Evolutionary conservation across 2,797 vertebrate species (phyloP).

Genomic region (Myripristis jacobus): DNA sequence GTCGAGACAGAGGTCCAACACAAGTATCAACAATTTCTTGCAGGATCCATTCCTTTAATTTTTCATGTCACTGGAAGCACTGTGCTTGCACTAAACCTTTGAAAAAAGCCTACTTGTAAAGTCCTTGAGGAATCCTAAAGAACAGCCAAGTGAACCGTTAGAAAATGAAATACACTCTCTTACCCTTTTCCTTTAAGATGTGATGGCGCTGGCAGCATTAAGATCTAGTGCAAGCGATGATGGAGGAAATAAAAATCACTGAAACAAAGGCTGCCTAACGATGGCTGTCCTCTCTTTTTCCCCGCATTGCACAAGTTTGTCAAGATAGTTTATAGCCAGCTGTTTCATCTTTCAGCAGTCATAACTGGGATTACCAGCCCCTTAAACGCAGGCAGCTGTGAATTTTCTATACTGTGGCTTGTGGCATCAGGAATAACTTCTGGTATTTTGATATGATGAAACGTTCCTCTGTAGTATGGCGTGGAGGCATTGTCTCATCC

Average conservation of each 20-base stretch:
- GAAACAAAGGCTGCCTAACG: conserved; percentile 62
- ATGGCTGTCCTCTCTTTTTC: conserved; percentile 39
- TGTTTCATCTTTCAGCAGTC: conserved; percentile 79
- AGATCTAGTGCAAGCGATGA: conserved; percentile 66
- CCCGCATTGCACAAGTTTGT: conserved; percentile 62
- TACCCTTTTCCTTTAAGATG: conserved; percentile 55
- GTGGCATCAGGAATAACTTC: conserved; percentile 68
- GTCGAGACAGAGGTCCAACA: conserved; percentile 38
- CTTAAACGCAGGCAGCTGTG: conserved; percentile 76
- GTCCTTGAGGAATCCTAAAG: conserved; percentile 71
- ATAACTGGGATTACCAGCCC: conserved; percentile 77
- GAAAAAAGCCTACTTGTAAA: conserved; percentile 62
- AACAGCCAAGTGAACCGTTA: conserved; percentile 72
- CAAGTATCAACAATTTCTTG: conserved; percentile 49
- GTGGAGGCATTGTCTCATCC: conserved; percentile 60
- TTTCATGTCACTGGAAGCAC: conserved; percentile 65
- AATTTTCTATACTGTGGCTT: conserved; percentile 66
- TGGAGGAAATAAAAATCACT: conserved; percentile 69
- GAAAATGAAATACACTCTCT: conserved; percentile 71
- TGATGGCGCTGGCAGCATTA: conserved; percentile 61
- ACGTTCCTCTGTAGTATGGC: conserved; percentile 41
- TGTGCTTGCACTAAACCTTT: conserved; percentile 56
- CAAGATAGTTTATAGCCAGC: conserved; percentile 75
- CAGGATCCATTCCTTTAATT: conserved; percentile 62
- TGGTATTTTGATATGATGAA: conserved; percentile 72